Conservation (phyloP, 2,797 vertebrate species). For the Anableps anableps region DNA sequence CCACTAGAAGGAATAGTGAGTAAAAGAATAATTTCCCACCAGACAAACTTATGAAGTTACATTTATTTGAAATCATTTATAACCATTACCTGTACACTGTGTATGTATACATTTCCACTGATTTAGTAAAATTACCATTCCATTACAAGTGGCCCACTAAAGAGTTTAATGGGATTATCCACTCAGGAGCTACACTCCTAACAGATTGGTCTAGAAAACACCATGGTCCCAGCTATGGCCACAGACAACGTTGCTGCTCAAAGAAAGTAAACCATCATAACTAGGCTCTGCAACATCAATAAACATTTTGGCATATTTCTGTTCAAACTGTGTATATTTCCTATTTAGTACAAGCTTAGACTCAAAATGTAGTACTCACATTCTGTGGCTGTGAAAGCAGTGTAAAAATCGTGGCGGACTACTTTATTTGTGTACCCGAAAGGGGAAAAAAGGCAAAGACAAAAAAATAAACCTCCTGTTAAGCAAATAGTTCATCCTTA, state of each 20-base stretch:
- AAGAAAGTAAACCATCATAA: slow-evolving; percentile 51
- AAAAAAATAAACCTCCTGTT: slow-evolving; percentile 49
- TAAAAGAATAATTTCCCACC: slow-evolving; percentile 22
- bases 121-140: slow-evolving; percentile 80
- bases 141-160: slow-evolving; percentile 74
- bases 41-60: slow-evolving; percentile 69
- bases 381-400: slow-evolving; percentile 51
- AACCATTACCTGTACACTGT: slow-evolving; percentile 77
- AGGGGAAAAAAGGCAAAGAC: slow-evolving; percentile 17
- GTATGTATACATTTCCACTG: slow-evolving; percentile 57
- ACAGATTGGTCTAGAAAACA: slow-evolving; percentile 61
- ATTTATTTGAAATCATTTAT: slow-evolving; percentile 80
- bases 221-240: slow-evolving; percentile 38
- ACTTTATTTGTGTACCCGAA: slow-evolving; percentile 37
- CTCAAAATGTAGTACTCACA: slow-evolving; percentile 35
- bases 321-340: slow-evolving; percentile 41
- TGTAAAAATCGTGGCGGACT: slow-evolving; percentile 42
- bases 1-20: slow-evolving; percentile 5
- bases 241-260: slow-evolving; percentile 38
- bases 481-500: slow-evolving; percentile 64
- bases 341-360: slow-evolving; percentile 52
- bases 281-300: slow-evolving; percentile 42
- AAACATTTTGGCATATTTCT: slow-evolving; percentile 53
- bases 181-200: slow-evolving; percentile 39
- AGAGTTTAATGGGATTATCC: slow-evolving; percentile 72